Conservation (phyloP, 2,888 invertebrate genomes). For the Agapetus fuscipes region DNA sequence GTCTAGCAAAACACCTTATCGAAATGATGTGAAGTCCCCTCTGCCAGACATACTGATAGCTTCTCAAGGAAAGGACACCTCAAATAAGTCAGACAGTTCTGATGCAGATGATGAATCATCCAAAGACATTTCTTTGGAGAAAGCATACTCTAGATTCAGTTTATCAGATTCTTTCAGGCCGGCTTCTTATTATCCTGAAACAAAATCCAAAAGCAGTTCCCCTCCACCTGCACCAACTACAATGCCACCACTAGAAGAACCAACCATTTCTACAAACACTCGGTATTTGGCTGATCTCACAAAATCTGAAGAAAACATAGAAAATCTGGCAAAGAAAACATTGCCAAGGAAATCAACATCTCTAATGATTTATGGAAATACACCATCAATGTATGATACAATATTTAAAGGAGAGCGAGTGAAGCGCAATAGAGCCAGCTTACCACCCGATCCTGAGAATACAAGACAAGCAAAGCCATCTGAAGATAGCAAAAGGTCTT, state of each 20-base stretch:
- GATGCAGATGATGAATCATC: conserved; percentile 78
- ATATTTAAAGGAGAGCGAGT: conserved; percentile 43
- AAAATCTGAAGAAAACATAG: conserved; percentile 40
- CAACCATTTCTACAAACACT: conserved; percentile 35
- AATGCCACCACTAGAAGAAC: conserved; percentile 62
- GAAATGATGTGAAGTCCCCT: conserved; percentile 36
- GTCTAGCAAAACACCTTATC: conserved; percentile 27
- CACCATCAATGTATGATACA: conserved; percentile 43
- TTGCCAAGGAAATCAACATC: conserved; percentile 39
- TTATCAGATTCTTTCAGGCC: conserved; percentile 81
- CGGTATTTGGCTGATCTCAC: conserved; percentile 26
- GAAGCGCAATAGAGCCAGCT: conserved; percentile 39
- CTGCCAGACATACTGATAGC: conserved; percentile 53
- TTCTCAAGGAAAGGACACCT: conserved; percentile 32
- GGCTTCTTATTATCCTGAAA: conserved; percentile 76
- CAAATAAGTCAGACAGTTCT: conserved; percentile 57
- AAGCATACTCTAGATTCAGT: conserved; percentile 60
- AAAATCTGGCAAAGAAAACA: conserved; percentile 30
- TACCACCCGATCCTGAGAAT: conserved; percentile 33
- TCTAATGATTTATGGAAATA: conserved; percentile 43
- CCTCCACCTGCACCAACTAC: conserved; percentile 72
- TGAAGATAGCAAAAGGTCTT: conserved; percentile 10
- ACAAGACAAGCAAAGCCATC: conserved; percentile 14
- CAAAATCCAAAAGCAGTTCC: too few relatives aligned
- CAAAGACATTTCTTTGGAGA: conserved; percentile 64